These are phyloP conservation scores for Pogonus chalceus DNA, from an alignment of 1,140 invertebrate genomes.

Conservation along the genomic window DNA sequence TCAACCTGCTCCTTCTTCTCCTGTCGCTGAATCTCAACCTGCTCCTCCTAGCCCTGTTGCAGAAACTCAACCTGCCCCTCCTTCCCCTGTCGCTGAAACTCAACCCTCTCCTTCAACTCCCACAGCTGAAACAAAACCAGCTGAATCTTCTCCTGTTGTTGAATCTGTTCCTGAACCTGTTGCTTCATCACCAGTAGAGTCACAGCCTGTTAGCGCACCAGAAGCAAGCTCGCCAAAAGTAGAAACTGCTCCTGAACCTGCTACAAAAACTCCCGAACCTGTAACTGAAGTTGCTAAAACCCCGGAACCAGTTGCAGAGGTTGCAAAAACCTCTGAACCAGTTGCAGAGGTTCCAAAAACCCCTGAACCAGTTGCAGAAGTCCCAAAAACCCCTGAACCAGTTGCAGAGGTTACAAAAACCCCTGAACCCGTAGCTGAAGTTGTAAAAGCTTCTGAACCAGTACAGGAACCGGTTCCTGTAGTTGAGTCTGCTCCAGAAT, in stretches of 20 bases:
- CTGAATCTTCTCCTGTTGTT: slow-evolving; percentile 10
- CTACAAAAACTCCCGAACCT: slow-evolving; percentile 9
- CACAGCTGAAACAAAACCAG: neutral
- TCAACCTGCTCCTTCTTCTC: neutral
- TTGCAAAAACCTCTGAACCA: slow-evolving; percentile 10
- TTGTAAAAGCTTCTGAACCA: too few relatives aligned
- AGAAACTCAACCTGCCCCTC: neutral
- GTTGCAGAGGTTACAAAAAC: slow-evolving; percentile 5
- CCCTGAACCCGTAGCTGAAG: slow-evolving; percentile 8
- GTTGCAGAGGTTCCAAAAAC: slow-evolving; percentile 6
- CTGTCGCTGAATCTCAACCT: neutral
- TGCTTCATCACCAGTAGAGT: neutral
- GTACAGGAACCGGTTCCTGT: neutral
- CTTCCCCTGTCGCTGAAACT: neutral
- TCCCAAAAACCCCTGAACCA: too few relatives aligned
- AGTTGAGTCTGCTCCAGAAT: slow-evolving; percentile 13
- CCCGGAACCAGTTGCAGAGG: slow-evolving; percentile 7
- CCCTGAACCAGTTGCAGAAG: slow-evolving; percentile 7
- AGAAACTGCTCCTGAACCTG: slow-evolving; percentile 13
- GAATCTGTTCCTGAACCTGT: slow-evolving; percentile 8
- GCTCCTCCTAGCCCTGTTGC: neutral
- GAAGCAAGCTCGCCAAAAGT: neutral
- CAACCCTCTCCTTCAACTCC: too few relatives aligned
- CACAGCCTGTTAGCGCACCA: neutral
- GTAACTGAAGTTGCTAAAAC: too few relatives aligned